Percentiles rank a stretch among this genome's conserved stretches.
Conservation (phyloP, 2,888 invertebrate genomes). For the Chrysolina haemoptera region DNA sequence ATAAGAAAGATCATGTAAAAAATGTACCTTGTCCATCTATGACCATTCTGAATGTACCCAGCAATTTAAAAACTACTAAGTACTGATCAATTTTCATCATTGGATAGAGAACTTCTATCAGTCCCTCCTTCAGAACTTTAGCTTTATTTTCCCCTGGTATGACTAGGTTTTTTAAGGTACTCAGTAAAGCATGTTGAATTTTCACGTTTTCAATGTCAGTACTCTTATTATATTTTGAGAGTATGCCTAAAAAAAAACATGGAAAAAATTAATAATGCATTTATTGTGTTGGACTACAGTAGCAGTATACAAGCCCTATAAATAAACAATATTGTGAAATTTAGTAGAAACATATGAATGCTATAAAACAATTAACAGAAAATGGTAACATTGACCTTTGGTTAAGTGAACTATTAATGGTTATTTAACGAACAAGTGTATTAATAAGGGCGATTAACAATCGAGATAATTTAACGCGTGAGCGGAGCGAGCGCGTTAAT, state of each 20-base stretch:
- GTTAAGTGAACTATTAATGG: too few relatives aligned
- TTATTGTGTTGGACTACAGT: neutral
- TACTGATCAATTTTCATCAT: constrained; percentile 79
- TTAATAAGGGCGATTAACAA: too few relatives aligned
- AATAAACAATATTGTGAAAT: too few relatives aligned
- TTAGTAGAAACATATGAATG: too few relatives aligned
- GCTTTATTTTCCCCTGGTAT: constrained; percentile 84
- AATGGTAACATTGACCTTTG: too few relatives aligned
- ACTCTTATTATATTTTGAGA: constrained; percentile 74
- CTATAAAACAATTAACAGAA: too few relatives aligned
- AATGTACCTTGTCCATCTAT: constrained; percentile 89
- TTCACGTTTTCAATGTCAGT: constrained; percentile 73
- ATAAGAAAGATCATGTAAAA: too few relatives aligned
- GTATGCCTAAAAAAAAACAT: constrained; percentile 63
- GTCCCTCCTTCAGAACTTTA: constrained; percentile 79
- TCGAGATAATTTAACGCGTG: too few relatives aligned
- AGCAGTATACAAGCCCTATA: too few relatives aligned
- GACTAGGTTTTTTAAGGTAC: constrained; percentile 84
- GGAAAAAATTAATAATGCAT: neutral
- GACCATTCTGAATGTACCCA: constrained; percentile 89
- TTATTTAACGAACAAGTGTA: too few relatives aligned
- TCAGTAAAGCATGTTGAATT: constrained; percentile 81
- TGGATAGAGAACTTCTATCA: constrained; percentile 82
- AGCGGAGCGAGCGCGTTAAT: too few relatives aligned
- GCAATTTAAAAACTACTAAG: constrained; percentile 87